Conservation (phyloP, 2,888 invertebrate genomes). For the Eristalis intricaria region DNA sequence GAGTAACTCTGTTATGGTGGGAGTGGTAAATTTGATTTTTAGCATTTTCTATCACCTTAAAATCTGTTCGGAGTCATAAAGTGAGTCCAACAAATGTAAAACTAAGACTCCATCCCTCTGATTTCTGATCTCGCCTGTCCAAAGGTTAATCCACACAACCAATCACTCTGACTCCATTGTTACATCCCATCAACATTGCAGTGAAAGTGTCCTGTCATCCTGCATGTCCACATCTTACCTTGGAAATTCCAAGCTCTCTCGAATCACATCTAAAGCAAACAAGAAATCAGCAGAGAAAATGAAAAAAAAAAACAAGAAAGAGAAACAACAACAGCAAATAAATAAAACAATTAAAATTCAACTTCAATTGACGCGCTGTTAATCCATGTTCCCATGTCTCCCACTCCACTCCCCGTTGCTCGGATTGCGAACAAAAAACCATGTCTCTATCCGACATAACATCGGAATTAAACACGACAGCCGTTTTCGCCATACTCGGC, state of each 20-base stretch:
- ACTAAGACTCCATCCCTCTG: too few species aligned
- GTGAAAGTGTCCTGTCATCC: not conserved
- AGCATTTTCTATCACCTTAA: not conserved
- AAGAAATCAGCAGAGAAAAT: not conserved
- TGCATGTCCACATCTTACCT: not conserved
- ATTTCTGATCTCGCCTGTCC: not conserved
- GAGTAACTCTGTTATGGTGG: not conserved
- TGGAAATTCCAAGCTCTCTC: not conserved
- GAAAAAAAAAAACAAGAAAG: not conserved
- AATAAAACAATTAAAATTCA: conserved; percentile 45
- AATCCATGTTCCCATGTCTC: conserved; percentile 39
- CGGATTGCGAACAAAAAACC: conserved; percentile 32
- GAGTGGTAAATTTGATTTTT: not conserved
- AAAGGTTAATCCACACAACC: not conserved
- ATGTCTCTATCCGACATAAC: conserved; percentile 35
- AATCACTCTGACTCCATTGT: not conserved
- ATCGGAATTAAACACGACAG: conserved; percentile 63
- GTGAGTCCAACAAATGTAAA: not conserved
- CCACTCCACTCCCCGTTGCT: conserved; percentile 1
- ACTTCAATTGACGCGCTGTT: conserved; percentile 44
- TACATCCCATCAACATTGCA: not conserved
- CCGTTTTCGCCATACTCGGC: conserved; percentile 48
- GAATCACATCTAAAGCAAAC: not conserved
- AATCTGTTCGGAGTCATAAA: not conserved
- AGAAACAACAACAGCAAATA: not conserved